Evolutionary conservation across 1,140 invertebrate species (phyloP), one percentile per base, ranked within the genome.

Genomic region (Drosophila pandora): DNA sequence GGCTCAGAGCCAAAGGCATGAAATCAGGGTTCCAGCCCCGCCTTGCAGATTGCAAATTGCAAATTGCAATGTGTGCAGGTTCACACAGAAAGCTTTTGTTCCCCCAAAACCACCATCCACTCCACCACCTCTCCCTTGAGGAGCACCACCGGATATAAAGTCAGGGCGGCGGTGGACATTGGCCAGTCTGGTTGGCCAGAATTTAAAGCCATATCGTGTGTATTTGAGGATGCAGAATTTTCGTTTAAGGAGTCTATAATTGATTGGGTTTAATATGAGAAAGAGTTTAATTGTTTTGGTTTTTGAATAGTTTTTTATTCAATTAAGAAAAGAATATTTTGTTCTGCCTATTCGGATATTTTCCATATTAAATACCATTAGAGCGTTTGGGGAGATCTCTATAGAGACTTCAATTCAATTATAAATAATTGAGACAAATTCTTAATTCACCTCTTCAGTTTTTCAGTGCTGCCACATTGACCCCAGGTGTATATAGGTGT

Each of bases 11-110:
- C 2, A 53, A 54, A n/a, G 12, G 8, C n/a, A 12, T 53, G 48
- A 34, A 48, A 4, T 43, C 41, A 34, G 13, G 50, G 8, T 13
- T 28, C 22, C 55, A 37, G 30, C 70, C 70, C 50, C 34, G 10
- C 34, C 10, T 12, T 37, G 34, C 34, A 37, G 34, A 37, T 37
- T 72, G 58, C 80, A 84, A 75, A 84, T 70, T 69, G 58, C 64
- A 67, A 76, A 75, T 80, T 85, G 81, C 81, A 85, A 81, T 85
- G 81, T 84, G 81, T 85, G 64, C 72, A 69, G 83, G 79, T 80
- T 80, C 76, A 62, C 74, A 76, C 74, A 82, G 64, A 78, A 56
- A 21, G 63, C 59, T 64, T 64, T 64, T 69, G 63, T 56, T 23
- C 64, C 12, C 25, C 58, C 77, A 37, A 32, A n/a, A 37, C 34